Base-by-base conservation (phyloP, 2,888 invertebrate genomes). In the Megalurothrips usitatus region DNA sequence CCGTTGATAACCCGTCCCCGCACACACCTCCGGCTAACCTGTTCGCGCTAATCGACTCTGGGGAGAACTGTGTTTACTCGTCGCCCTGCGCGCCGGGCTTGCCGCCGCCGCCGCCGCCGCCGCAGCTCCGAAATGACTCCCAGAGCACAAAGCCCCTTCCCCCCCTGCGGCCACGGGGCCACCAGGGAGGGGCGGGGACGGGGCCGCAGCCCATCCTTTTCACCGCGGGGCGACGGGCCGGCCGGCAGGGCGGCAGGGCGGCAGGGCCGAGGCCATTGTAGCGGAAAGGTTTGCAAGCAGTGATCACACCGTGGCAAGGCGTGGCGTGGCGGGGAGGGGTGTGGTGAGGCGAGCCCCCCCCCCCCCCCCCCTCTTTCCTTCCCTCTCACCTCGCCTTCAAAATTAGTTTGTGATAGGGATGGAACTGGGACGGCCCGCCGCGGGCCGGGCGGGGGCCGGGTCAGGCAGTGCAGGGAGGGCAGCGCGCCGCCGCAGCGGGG, bases 361-460 rank as follows among this genome's bases (percentile, higher is more conserved):
- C 68, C 6, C 19, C 58, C 58, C 14, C 0, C 14, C 58, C 58
- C 68, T 9, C 2, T 17, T 6, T 17, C 58, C 58, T 58, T n/a
- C 58, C 58, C 68, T 8, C 26, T n/a, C 17, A n/a, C 58, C 58
- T 58, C 58, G 19, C 58, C 68, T 75, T 26, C 23, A 75, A 75
- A 75, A 75, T 75, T 75, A 75, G 68, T 75, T 75, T n/a, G 68
- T 75, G 68, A 75, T 75, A 26, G 68, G 26, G 58, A 58, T 19
- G 17, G 58, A 58, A 17, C 12, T 26, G 23, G 8, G 68, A 12
- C 68, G 2, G 52, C 14, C 1, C 52, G 9, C 49, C 10, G 49
- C 49, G 49, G 49, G 49, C 10, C 14, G 49, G 49, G 49, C 49
- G 9, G 14, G 19, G 58, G 12, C 14, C 58, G 58, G 17, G 14